Evolutionary conservation across 1,140 invertebrate species (phyloP).

Genomic region (Helicoverpa zea): DNA sequence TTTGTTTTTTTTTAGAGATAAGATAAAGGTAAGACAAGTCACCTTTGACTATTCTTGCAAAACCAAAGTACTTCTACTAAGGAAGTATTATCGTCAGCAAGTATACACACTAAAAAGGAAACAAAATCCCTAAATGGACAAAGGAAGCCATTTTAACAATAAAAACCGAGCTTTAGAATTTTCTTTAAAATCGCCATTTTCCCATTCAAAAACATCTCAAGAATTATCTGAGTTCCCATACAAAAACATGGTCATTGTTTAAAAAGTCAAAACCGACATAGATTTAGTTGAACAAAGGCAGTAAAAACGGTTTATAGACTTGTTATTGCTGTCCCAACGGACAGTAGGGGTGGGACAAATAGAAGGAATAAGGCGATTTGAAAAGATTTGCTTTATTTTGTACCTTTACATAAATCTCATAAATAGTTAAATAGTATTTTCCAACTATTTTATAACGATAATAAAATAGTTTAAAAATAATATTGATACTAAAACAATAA

Average conservation of each 20-base stretch:
- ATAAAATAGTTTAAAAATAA: too few relatives aligned
- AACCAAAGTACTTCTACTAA: too few relatives aligned
- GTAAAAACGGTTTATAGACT: conserved; percentile 86
- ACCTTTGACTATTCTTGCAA: too few relatives aligned
- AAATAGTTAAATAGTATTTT: too few relatives aligned
- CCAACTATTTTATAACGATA: too few relatives aligned
- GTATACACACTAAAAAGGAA: neutral
- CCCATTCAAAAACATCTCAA: conserved; percentile 67
- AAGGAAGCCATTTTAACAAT: neutral
- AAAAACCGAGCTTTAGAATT: conserved; percentile 20
- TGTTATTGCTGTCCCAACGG: conserved; percentile 84
- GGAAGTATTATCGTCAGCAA: too few relatives aligned
- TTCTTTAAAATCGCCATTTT: conserved; percentile 46
- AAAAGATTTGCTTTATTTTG: too few relatives aligned
- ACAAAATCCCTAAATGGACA: neutral
- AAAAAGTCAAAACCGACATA: conserved; percentile 85
- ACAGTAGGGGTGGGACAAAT: conserved; percentile 65
- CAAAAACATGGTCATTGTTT: conserved; percentile 85
- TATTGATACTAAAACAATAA: too few relatives aligned
- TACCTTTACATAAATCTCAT: too few relatives aligned
- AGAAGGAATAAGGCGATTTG: conserved; percentile 40
- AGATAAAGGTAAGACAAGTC: too few relatives aligned
- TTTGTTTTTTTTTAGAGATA: too few relatives aligned
- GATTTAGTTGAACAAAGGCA: conserved; percentile 85
- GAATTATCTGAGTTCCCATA: conserved; percentile 75